Evolutionary conservation across 2,113 vertebrate species (phyloP), one percentile per base, ranked within the genome.

Genomic region (Ramphastos sulfuratus): DNA sequence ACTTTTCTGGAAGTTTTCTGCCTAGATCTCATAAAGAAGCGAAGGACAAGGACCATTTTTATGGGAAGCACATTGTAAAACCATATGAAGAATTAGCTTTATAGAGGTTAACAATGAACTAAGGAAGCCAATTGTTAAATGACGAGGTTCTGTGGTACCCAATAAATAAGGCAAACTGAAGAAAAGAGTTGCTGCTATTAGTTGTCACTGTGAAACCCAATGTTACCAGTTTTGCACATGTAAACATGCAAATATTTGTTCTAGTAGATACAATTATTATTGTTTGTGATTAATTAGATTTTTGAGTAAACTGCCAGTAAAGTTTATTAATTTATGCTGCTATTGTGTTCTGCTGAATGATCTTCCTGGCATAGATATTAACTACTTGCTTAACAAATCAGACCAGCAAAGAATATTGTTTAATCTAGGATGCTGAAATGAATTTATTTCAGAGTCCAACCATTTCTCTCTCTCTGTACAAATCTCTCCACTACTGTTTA

Each of bases 1-100:
- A 83, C 69, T 83, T 74, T 67, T 59, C 67, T 89, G 89, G 85
- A 92, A 92, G 78, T 74, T 87, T 93, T 77, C 42, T 91, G 67
- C 48, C 50, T 37, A 74, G 60, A 82, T 87, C n/a, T 72, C 65
- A 16, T 18, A 54, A 70, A 82, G 89, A 80, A 56, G 9, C 24
- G 54, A 82, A 77, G 27, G 52, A 71, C 19, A 54, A 56, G 15
- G 19, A 33, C 25, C 23, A 37, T 54, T 89, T 77, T 67, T 60
- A 56, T 35, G 27, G 31, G 73, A 74, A 81, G 33, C 48, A 63
- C 61, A 31, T 61, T 75, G 72, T 69, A 85, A 87, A 83, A 52
- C 37, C 94, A 72, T 1, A 9, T 44, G 65, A 92, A 87, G 54
- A 64, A 71, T 72, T 91, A 52, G 67, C 37, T 73, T 87, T 19